Evolutionary conservation across 2,888 invertebrate species (phyloP), one percentile per base, ranked within the genome.

Genomic region (Therioaphis trifolii): DNA sequence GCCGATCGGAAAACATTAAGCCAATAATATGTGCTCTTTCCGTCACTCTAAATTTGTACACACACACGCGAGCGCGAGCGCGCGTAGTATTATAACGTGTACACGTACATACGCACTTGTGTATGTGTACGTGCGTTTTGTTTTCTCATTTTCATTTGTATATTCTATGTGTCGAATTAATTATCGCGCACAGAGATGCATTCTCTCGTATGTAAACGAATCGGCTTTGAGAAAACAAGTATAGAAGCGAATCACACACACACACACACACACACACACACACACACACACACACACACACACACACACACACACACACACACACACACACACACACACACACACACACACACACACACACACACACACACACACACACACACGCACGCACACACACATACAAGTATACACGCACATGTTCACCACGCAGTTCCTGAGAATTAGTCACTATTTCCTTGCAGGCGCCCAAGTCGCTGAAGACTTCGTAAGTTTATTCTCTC

Each of bases 1-100:
- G 80, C 72, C 72, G 80, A 82, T 82, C 80, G 72, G 80, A 82
- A 82, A 82, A 82, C 80, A 82, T 82, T 82, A 82, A 82, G 80
- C 80, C 80, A 82, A 82, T 82, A 82, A 72, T 82, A 72, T 46
- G 29, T 18, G 35, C 80, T 72, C 61, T 72, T 82, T 58, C 79
- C 58, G 52, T 71, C 71, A 21, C 71, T 71, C 55, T 24, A 63
- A 21, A 69, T 72, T 69, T 24, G 27, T 27, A 11, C 12, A 21
- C 11, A 11, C 29, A 29, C 66, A 14, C 43, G 7, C 18, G 15
- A 14, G 14, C 35, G n/a, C 18, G 18, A 2, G 27, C n/a, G 29
- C 4, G n/a, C n/a, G n/a, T n/a, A n/a, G n/a, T n/a, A n/a, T n/a
- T n/a, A n/a, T n/a, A n/a, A n/a, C n/a, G n/a, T n/a, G n/a, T n/a